Evolutionary conservation across 2,797 vertebrate species (phyloP).

Genomic region (Karalla daura): DNA sequence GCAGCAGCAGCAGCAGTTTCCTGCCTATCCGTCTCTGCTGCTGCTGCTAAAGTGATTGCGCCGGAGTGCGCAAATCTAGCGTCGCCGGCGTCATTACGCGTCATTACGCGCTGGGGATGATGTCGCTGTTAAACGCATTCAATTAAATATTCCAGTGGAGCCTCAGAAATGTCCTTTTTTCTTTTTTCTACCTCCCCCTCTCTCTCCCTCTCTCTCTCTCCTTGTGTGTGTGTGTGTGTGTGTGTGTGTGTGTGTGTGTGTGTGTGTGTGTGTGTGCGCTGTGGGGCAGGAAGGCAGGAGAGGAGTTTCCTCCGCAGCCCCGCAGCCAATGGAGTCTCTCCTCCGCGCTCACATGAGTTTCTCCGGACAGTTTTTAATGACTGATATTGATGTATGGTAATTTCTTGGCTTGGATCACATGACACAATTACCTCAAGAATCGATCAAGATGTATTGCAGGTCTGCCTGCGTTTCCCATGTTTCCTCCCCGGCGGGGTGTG

Average conservation of each 20-base stretch:
- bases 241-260: too few relatives aligned
- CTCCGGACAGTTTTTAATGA: conserved; percentile 88
- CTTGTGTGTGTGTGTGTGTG: too few relatives aligned
- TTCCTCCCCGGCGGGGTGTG: conserved; percentile 92
- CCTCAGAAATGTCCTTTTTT: conserved; percentile 73
- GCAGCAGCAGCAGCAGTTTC: too few relatives aligned
- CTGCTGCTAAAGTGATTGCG: conserved; percentile 46
- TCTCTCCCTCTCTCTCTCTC: too few relatives aligned
- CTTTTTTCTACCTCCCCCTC: too few relatives aligned
- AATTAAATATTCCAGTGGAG: conserved; percentile 78
- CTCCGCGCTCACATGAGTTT: conserved; percentile 81
- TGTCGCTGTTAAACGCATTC: conserved; percentile 63
- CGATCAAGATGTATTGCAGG: conserved; percentile 99
- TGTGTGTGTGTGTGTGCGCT: too few relatives aligned
- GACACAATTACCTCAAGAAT: conserved; percentile 99
- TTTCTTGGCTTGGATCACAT: conserved; percentile 99
- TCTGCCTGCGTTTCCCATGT: conserved; percentile 98
- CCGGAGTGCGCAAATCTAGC: conserved; percentile 30
- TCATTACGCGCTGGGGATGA: conserved; percentile 50
- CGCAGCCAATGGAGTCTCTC: conserved; percentile 84
- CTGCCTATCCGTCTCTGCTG: conserved; percentile 59
- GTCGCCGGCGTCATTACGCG: conserved; percentile 44
- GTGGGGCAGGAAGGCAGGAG: conserved; percentile 73
- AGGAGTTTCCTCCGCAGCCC: conserved; percentile 81
- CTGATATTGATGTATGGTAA: conserved; percentile 99